phyloP scores from a whole-genome alignment of 2,888 invertebrate species.

The Deilephila porcellus region DNA sequence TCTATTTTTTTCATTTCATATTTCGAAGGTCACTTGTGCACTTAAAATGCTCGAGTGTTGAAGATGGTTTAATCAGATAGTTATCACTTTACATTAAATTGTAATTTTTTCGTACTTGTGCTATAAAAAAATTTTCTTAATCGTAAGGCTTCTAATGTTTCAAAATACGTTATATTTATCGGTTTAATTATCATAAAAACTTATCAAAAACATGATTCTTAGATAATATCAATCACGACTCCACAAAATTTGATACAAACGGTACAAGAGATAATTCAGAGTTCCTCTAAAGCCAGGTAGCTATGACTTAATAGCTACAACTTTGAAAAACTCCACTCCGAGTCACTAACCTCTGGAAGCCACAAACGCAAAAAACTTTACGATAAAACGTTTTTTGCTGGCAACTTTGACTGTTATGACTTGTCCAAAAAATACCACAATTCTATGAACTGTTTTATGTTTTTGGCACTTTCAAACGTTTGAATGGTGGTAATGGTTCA shows the following conservation, averaged over 20 bases:
- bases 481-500: slow-evolving; percentile 4
- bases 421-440: neutral
- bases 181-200: no score
- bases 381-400: slow-evolving; percentile 4
- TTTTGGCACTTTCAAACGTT: slow-evolving; percentile 8
- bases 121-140: neutral
- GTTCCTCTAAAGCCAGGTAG: neutral
- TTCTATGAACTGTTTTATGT: slow-evolving; percentile 14
- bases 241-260: neutral
- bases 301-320: slow-evolving; percentile 1
- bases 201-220: no score
- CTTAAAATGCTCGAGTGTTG: no score
- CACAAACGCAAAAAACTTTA: slow-evolving; percentile 23
- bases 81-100: no score
- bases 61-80: no score
- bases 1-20: no score
- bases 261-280: neutral
- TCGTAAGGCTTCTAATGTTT: neutral
- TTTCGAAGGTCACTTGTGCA: no score
- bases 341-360: slow-evolving; percentile 19
- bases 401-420: neutral
- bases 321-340: slow-evolving; percentile 4
- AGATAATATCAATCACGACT: no score
- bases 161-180: no score
- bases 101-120: no score